A percentile compares a stretch with the other conserved stretches of the same genome.
Conservation (phyloP, 2,797 vertebrate genomes). For the Tokudaia muenninki region DNA sequence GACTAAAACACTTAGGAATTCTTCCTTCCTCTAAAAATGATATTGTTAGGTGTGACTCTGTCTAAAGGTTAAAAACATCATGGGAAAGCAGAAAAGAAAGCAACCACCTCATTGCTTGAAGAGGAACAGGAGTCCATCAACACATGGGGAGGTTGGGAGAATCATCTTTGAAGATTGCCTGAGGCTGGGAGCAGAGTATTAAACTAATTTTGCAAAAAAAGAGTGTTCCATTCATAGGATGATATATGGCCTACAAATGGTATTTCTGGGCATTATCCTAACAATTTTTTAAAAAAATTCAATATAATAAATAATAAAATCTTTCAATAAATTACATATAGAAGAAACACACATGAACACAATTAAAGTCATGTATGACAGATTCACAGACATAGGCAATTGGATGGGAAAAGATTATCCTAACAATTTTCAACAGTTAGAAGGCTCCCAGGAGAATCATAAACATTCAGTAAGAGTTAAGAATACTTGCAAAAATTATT, state of each 20-base stretch:
- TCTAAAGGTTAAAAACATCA: not conserved
- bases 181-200: not conserved
- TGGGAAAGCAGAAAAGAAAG: not conserved
- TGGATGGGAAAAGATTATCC: not conserved
- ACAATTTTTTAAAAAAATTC: not conserved
- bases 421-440: not conserved
- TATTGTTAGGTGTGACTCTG: not conserved
- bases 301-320: not conserved
- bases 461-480: not conserved
- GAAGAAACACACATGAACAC: not conserved
- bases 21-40: slow-evolving; percentile 19
- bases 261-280: not conserved
- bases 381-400: not conserved
- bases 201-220: not conserved
- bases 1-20: not conserved
- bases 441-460: not conserved
- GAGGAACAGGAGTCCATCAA: not conserved
- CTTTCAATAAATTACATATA: not conserved
- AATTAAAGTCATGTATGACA: not conserved
- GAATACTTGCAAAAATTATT: not conserved
- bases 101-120: not conserved
- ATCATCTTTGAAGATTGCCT: not conserved
- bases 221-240: not conserved
- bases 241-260: not conserved
- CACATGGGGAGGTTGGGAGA: not conserved